Evolutionary conservation across 2,797 vertebrate genomes (phyloP), one percentile per base, ranked within the genome.

Genomic region (Sebastes steindachneri): DNA sequence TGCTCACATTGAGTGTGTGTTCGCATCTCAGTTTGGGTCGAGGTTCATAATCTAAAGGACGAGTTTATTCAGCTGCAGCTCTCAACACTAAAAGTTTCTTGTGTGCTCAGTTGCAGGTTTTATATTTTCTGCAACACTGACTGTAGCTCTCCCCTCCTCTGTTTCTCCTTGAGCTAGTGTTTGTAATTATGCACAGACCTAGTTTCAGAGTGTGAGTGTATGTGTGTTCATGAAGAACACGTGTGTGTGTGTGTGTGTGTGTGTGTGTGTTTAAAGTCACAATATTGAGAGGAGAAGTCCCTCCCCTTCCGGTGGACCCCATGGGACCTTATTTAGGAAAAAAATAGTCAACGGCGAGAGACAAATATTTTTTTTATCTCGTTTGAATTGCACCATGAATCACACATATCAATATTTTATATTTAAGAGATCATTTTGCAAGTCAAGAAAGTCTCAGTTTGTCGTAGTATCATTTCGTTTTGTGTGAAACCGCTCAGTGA

Each of bases 161-260:
- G 73, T 72, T 82, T 88, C 66, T 75, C 35, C 69, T 79, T 72
- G 68, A 93, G 86, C 90, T 91, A 79, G 85, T 82, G 85, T 93
- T 93, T 94, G 87, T 92, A 91, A 92, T 95, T 88, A 88, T 92
- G 89, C 94, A 94, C 93, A 95, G 92, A 89, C 85, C 88, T 90
- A 87, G 90, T 86, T 93, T 93, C 83, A 78, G 87, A 73, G 81
- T 48, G 88, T 74, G 81, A 25, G 35, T 26, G 68, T 12, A 28
- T 64, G 35, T n/a, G 59, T 28, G 58, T 23, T n/a, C 37, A 41
- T 41, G 37, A 41, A 45, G 15, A 45, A 45, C 41, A 17, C 3
- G 15, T 17, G 41, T 45, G 41, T 17, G 35, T 37, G 10, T 73
- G 21, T 80, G 31, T 33, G 33, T 33, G 28, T 28, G 28, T 28